These are phyloP conservation scores for Drosophila biarmipes DNA, from an alignment of 1,140 invertebrate genomes.

Conservation along the genomic window DNA sequence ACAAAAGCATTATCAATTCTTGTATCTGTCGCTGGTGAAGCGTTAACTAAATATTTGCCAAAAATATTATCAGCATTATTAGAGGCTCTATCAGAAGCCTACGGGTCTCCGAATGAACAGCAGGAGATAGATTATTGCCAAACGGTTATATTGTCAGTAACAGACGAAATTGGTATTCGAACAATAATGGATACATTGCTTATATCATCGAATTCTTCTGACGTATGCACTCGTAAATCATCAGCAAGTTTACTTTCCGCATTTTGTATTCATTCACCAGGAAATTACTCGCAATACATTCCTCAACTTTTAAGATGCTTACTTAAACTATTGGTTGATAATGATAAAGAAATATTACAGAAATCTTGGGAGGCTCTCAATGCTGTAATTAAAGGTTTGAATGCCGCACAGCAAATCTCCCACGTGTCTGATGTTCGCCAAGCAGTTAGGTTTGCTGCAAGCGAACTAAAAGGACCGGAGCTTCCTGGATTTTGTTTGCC, in stretches of 20 bases:
- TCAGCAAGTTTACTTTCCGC: conserved; percentile 94
- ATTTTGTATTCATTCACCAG: conserved; percentile 95
- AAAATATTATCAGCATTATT: conserved; percentile 96
- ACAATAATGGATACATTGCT: conserved; percentile 96
- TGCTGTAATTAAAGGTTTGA: conserved; percentile 95
- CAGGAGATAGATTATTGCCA: conserved; percentile 97
- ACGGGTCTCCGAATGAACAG: conserved; percentile 89
- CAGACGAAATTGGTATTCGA: conserved; percentile 93
- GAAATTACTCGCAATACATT: conserved; percentile 94
- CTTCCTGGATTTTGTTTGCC: conserved; percentile 98
- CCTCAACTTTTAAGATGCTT: conserved; percentile 94
- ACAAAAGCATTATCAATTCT: conserved; percentile 96
- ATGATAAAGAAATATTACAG: conserved; percentile 92
- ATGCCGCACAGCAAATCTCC: conserved; percentile 91
- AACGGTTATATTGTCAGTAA: conserved; percentile 95
- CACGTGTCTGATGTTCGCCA: conserved; percentile 95
- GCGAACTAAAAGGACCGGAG: conserved; percentile 92
- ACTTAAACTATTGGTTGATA: conserved; percentile 93
- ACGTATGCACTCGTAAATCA: conserved; percentile 89
- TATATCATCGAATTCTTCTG: conserved; percentile 89
- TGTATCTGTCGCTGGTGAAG: conserved; percentile 97
- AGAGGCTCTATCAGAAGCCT: conserved; percentile 89
- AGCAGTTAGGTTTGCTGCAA: conserved; percentile 94
- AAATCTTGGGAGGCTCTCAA: conserved; percentile 95
- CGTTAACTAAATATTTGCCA: conserved; percentile 94